Conservation (phyloP, 2,113 vertebrate species). For the Amblyornis subalaris region DNA sequence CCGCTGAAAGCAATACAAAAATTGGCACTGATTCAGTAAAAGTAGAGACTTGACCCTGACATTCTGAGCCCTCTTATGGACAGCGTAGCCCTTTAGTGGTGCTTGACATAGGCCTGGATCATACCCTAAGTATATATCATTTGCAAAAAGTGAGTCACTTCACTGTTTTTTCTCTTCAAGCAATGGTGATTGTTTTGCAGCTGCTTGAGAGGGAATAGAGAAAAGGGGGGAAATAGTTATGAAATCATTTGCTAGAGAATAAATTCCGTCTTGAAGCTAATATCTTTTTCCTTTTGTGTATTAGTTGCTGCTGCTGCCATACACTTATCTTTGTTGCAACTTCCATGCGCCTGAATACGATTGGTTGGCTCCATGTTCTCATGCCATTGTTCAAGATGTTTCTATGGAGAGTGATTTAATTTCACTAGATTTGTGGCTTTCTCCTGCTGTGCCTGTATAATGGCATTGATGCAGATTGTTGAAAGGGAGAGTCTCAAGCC, state of each 20-base stretch:
- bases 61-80: background rate
- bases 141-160: background rate
- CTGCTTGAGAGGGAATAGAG: background rate
- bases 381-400: constrained; percentile 61
- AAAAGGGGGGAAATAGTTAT: background rate
- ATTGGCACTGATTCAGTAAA: background rate
- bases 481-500: constrained; percentile 50
- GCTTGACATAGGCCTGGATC: background rate
- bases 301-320: background rate
- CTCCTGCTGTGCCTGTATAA: constrained; percentile 62
- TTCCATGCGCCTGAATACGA: constrained; percentile 1
- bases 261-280: background rate
- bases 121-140: background rate
- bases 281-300: background rate
- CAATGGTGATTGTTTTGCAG: background rate
- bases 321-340: constrained; percentile 33
- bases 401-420: constrained; percentile 71
- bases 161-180: background rate
- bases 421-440: constrained; percentile 65
- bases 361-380: constrained; percentile 46
- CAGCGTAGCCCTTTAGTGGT: background rate
- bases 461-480: constrained; percentile 54
- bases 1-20: background rate
- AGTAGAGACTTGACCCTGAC: background rate
- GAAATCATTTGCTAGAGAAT: background rate